These are phyloP conservation scores for Hirtodrosophila histrioides DNA, from an alignment of 2,888 invertebrate genomes.

Conservation along the genomic window DNA sequence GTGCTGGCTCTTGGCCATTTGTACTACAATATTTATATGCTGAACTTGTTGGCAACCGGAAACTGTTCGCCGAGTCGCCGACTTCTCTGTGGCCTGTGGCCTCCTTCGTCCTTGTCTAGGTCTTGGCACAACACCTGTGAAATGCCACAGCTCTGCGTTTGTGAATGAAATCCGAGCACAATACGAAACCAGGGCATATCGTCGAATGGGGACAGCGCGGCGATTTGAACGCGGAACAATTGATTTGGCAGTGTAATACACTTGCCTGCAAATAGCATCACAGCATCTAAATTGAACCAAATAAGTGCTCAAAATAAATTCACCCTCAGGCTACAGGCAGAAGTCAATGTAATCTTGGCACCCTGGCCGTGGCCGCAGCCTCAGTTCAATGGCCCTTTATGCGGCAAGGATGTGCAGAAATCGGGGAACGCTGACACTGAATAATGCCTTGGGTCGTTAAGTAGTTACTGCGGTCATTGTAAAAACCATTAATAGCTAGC, in stretches of 20 bases:
- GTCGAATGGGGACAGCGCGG: too few species aligned
- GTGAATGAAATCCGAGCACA: too few species aligned
- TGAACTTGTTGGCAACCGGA: conserved; percentile 6
- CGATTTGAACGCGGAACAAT: too few species aligned
- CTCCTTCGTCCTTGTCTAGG: too few species aligned
- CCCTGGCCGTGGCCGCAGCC: conserved; percentile 1
- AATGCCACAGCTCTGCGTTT: too few species aligned
- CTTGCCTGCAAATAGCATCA: background rate
- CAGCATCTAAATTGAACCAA: conserved; percentile 1
- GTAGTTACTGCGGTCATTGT: conserved; percentile 2
- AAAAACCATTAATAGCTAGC: conserved; percentile 24
- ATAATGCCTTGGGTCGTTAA: conserved; percentile 9
- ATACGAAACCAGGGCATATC: too few species aligned
- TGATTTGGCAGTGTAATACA: background rate
- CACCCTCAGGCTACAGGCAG: background rate
- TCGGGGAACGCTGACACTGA: background rate
- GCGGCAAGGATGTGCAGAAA: background rate
- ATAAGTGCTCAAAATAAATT: conserved; percentile 4
- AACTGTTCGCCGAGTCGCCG: background rate
- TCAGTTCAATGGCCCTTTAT: conserved; percentile 13
- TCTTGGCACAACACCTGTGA: too few species aligned
- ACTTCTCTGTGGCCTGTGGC: too few species aligned
- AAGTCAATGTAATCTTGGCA: conserved; percentile 14
- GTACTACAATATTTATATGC: conserved; percentile 4
- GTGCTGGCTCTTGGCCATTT: conserved; percentile 4